Evolutionary conservation across 2,888 invertebrate genomes (phyloP).

Genomic region (Microctonus aethiopoides): DNA sequence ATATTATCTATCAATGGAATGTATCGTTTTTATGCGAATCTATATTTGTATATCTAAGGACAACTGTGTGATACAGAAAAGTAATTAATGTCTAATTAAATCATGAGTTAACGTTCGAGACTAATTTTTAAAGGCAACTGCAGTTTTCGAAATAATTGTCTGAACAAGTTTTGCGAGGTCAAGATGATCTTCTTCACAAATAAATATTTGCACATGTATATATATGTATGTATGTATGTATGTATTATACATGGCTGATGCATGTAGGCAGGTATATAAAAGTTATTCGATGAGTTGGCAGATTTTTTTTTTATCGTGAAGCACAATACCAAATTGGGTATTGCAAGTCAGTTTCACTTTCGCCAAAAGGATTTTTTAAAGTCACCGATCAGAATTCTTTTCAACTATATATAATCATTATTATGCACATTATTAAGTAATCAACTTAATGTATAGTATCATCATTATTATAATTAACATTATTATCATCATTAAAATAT

Average conservation of each 20-base stretch:
- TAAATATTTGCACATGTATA: background rate
- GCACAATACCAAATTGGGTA: constrained; percentile 19
- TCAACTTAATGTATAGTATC: background rate
- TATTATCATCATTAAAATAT: background rate
- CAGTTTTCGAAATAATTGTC: background rate
- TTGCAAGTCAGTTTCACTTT: constrained; percentile 4
- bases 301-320: background rate
- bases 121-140: background rate
- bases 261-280: too few species aligned
- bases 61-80: background rate
- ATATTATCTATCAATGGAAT: background rate
- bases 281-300: background rate
- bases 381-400: background rate
- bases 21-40: background rate
- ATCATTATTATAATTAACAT: too few species aligned
- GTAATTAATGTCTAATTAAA: background rate
- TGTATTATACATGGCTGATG: too few species aligned
- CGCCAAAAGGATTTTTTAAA: background rate
- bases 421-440: background rate
- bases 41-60: background rate
- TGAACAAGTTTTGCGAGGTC: background rate
- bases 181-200: background rate
- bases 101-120: background rate
- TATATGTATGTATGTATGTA: too few species aligned
- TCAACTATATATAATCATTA: background rate